Conservation (phyloP, 2,797 vertebrate genomes). For the Malacoraja senta region DNA sequence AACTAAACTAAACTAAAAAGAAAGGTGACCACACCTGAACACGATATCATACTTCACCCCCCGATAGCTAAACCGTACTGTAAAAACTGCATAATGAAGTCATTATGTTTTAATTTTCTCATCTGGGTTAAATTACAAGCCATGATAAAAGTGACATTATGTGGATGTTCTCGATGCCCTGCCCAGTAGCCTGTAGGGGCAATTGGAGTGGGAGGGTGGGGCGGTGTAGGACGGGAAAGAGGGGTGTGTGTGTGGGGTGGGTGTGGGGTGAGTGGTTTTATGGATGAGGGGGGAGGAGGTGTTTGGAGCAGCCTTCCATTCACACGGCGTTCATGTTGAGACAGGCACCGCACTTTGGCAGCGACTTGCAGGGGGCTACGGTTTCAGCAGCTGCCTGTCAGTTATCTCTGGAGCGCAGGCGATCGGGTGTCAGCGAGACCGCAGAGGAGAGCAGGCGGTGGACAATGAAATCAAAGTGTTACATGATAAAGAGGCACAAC, state of each 20-base stretch:
- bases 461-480: constrained; percentile 12
- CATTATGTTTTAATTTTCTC: constrained; percentile 34
- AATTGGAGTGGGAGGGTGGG: background rate
- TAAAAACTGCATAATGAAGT: constrained; percentile 27
- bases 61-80: background rate
- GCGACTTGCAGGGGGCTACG: background rate
- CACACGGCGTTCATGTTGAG: background rate
- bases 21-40: no score
- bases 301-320: no score
- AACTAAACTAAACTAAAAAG: no score
- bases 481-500: background rate
- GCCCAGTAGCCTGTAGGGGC: background rate
- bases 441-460: background rate
- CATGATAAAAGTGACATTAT: background rate
- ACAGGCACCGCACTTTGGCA: background rate
- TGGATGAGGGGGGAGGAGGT: background rate
- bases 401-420: no score
- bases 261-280: no score
- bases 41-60: background rate
- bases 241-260: background rate
- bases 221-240: background rate
- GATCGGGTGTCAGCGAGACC: background rate
- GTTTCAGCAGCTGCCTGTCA: constrained; percentile 12
- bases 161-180: background rate
- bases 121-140: constrained; percentile 22